Conservation (phyloP, 1,140 invertebrate species). For the Lepidurus apus region DNA sequence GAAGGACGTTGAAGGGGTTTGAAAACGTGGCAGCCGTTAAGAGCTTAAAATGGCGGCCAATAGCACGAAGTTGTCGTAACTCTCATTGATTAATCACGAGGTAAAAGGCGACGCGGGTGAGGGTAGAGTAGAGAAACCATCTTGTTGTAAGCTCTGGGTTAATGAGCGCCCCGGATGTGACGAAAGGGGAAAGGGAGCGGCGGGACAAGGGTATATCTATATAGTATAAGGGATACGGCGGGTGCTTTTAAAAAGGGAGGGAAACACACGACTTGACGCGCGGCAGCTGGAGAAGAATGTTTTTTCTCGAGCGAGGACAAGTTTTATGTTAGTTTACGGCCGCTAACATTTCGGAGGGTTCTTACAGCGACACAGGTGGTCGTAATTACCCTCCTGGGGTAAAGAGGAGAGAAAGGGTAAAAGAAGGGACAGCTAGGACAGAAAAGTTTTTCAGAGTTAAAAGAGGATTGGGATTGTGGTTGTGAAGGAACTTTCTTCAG, state of each 20-base stretch:
- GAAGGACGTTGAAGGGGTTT: background rate
- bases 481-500: background rate
- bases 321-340: slow-evolving; percentile 4
- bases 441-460: background rate
- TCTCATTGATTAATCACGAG: slow-evolving; percentile 3
- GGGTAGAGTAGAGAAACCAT: background rate
- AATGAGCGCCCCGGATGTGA: background rate
- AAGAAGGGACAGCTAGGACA: background rate
- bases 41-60: slow-evolving; percentile 12
- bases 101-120: background rate
- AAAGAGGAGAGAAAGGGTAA: background rate
- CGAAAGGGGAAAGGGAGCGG: background rate
- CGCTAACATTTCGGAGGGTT: background rate
- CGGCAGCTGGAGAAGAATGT: slow-evolving; percentile 10
- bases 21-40: background rate
- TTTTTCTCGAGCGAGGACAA: background rate
- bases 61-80: background rate
- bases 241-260: background rate
- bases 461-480: background rate
- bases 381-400: background rate
- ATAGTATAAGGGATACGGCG: background rate
- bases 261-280: background rate
- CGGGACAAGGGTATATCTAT: background rate
- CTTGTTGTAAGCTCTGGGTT: background rate
- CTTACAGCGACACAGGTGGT: slow-evolving; percentile 2